Conservation (phyloP, 2,113 vertebrate species). For the Lamprotornis superbus region DNA sequence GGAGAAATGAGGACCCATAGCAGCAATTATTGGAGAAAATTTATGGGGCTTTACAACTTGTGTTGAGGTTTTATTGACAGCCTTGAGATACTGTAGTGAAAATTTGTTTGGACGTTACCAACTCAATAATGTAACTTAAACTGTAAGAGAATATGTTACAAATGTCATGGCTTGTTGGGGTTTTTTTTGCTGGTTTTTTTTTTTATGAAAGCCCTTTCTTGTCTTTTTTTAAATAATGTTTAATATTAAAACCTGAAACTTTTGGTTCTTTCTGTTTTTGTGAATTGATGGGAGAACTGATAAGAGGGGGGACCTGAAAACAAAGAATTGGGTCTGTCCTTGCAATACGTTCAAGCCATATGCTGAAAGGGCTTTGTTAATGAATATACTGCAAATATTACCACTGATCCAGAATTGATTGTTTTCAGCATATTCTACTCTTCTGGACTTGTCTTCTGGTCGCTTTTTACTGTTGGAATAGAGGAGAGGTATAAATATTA, state of each 20-base stretch:
- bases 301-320: fast-evolving
- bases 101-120: neutral
- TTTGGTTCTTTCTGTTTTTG: neutral
- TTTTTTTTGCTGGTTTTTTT: neutral
- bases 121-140: neutral
- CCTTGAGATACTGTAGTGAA: neutral
- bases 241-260: neutral
- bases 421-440: neutral
- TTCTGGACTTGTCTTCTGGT: neutral
- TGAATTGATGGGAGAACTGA: neutral
- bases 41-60: neutral
- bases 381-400: neutral
- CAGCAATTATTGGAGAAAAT: neutral
- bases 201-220: neutral
- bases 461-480: neutral
- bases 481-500: neutral
- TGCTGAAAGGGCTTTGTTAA: neutral
- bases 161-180: neutral
- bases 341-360: neutral
- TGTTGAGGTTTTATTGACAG: neutral
- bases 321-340: neutral
- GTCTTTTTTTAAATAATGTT: neutral
- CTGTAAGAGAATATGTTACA: neutral
- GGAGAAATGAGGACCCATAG: neutral
- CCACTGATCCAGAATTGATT: fast-evolving